Base-by-base conservation (phyloP, 2,797 vertebrate genomes). In the Vipera ursinii region DNA sequence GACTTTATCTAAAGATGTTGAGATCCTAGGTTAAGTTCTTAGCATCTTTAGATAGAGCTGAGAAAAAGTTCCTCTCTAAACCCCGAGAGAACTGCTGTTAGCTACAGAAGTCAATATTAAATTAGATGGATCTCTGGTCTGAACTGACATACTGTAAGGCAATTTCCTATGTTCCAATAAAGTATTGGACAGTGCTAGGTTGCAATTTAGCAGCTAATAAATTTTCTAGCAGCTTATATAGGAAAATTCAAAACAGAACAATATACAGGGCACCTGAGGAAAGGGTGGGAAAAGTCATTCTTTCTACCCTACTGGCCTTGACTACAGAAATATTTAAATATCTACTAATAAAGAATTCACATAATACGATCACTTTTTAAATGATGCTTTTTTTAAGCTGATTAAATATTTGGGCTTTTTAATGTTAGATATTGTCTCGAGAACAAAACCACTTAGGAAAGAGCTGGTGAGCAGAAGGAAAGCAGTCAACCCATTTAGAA, bases 401-500 rank as follows among this genome's bases (percentile, higher is more conserved):
- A 89, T 94, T 93, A 92, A 90, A 89, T 94, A 93, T 95, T 95
- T 95, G 93, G 92, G 94, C 93, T 95, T 95, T 53, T 95, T 92
- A 93, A 95, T 95, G 94, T 95, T 95, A 96, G 95, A 95, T 92
- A 88, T 95, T 95, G 94, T 90, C 94, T 38, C 85, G 32, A 86
- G 57, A 91, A 95, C 95, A 96, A 91, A 95, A 92, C 87, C 97
- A 96, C 93, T 93, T 96, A 93, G 94, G 92, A 93, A 96, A 95
- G 94, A 92, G 94, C 96, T 86, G 92, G 94, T 93, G 95, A 90
- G 90, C 92, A 92, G 93, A 96, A 97, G 95, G 95, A 94, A 91
- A 94, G 94, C 92, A 94, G 94, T 88, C 94, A 96, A 94, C 91
- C 94, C 93, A 93, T 96, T 97, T 96, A 96, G 92, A 94, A 95